Evolutionary conservation across 2,888 invertebrate genomes (phyloP).

Genomic region (Tachina fera): DNA sequence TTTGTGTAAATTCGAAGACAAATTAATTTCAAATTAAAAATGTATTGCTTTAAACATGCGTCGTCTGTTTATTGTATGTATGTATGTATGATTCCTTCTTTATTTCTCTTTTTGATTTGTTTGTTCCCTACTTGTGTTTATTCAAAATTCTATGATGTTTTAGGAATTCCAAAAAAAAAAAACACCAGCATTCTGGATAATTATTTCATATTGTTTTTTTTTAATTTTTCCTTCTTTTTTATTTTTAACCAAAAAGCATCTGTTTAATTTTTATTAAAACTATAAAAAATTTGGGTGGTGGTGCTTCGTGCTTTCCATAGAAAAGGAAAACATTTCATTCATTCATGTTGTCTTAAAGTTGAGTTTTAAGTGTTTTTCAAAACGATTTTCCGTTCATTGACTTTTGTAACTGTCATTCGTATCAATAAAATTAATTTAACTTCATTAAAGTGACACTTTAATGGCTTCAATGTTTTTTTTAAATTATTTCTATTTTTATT

Average conservation of each 20-base stretch:
- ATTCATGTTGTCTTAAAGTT: constrained; percentile 28
- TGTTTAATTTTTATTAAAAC: constrained; percentile 37
- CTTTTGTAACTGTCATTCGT: constrained; percentile 55
- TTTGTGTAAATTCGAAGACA: constrained; percentile 4
- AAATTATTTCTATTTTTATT: neutral
- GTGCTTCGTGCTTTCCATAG: constrained; percentile 13
- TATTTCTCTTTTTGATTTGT: neutral
- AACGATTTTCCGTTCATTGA: constrained; percentile 62
- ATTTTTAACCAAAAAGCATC: constrained; percentile 5
- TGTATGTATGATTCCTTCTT: neutral
- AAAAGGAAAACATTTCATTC: constrained; percentile 1
- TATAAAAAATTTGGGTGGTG: neutral
- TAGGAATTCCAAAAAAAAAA: constrained; percentile 14
- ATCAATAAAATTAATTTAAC: constrained; percentile 46
- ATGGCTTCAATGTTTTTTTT: constrained; percentile 39
- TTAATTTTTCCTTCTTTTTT: too few relatives aligned
- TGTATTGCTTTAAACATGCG: constrained; percentile 29
- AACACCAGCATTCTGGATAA: constrained; percentile 50
- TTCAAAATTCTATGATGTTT: constrained; percentile 7
- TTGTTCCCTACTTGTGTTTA: constrained; percentile 22
- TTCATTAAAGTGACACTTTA: constrained; percentile 57
- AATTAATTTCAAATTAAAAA: constrained; percentile 32
- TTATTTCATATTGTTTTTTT: constrained; percentile 14
- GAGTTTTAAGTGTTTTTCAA: constrained; percentile 24
- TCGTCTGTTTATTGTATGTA: constrained; percentile 31